These are phyloP conservation scores for Globia sparganii DNA, from an alignment of 2,888 invertebrate species.

Conservation along the genomic window DNA sequence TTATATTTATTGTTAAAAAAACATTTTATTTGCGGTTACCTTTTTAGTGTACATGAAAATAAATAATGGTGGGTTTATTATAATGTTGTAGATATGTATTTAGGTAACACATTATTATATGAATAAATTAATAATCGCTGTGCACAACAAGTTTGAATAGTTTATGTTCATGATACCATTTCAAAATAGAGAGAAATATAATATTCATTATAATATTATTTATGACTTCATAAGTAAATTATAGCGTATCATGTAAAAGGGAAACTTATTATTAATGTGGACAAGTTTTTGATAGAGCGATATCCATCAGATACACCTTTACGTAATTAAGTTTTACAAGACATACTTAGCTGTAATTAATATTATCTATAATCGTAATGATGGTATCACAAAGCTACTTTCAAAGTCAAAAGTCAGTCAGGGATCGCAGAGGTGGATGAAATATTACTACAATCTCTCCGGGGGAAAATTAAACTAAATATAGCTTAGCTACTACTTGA, in stretches of 20 bases:
- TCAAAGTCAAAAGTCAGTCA: conserved; percentile 78
- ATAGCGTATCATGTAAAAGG: conserved; percentile 22
- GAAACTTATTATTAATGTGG: conserved; percentile 38
- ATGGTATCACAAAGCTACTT: conserved; percentile 73
- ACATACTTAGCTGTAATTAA: conserved; percentile 64
- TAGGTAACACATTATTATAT: neutral
- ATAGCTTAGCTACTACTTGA: neutral
- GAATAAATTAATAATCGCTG: neutral
- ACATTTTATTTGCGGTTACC: neutral
- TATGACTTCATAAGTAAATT: conserved; percentile 25
- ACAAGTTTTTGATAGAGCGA: conserved; percentile 47
- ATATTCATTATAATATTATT: conserved; percentile 8
- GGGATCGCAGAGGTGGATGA: conserved; percentile 78
- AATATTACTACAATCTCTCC: conserved; percentile 69
- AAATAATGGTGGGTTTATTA: neutral
- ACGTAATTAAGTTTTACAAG: conserved; percentile 58
- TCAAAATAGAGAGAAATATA: conserved; percentile 4
- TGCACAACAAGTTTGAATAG: neutral
- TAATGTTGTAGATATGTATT: no score
- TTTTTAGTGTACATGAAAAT: neutral
- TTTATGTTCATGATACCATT: neutral
- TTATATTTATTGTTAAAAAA: neutral
- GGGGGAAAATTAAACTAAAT: conserved; percentile 16
- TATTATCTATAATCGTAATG: conserved; percentile 70
- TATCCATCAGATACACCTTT: conserved; percentile 42